Base-by-base conservation (phyloP, 1,140 invertebrate species). In the Nymphalis io region DNA sequence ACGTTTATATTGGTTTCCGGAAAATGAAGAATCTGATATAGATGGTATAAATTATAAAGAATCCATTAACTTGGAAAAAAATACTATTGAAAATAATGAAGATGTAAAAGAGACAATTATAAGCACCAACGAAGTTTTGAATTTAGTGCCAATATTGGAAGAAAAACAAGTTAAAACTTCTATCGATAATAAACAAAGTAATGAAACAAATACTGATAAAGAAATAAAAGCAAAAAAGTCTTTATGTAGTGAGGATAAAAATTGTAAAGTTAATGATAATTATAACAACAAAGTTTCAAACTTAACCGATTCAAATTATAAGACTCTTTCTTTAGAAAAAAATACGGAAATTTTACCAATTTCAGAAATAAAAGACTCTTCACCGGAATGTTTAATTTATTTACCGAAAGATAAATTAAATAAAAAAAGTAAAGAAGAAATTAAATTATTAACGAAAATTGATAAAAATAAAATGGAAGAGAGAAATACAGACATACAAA, bases 1-100 rank as follows among this genome's bases (percentile, higher is more conserved):
- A 72, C 80, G 85, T 23, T 59, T 89, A 51, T 87, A 83, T 76
- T 92, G 88, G 89, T 84, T 81, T 68, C 83, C 87, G 72, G 84
- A 85, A 42, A 82, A 89, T 11, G 68, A 75, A 16, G 74, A 75
- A 62, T 20, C n/a, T 68, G n/a, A 6, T 5, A 44, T 1, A 59
- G 18, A 42, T 66, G 3, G 20, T 23, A 33, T 55, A 27, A 23
- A 15, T 55, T 4, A 21, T n/a, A 16, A 23, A 1, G 51, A 27
- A 15, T 15, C 48, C 11, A 51, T 20, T 8, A 8, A 55, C 3
- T 1, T 13, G 21, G 51, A 55, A 55, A 55, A 55, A 18, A 15
- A 15, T 23, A 13, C 11, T 15, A 55, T 23, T 55, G 13, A 27
- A 55, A 55, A 55, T 4, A 55, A 8, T 51, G 46, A 12, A 15